Evolutionary conservation across 2,797 vertebrate genomes (phyloP).

Genomic region (Lepidocolaptes lacrymiger): DNA sequence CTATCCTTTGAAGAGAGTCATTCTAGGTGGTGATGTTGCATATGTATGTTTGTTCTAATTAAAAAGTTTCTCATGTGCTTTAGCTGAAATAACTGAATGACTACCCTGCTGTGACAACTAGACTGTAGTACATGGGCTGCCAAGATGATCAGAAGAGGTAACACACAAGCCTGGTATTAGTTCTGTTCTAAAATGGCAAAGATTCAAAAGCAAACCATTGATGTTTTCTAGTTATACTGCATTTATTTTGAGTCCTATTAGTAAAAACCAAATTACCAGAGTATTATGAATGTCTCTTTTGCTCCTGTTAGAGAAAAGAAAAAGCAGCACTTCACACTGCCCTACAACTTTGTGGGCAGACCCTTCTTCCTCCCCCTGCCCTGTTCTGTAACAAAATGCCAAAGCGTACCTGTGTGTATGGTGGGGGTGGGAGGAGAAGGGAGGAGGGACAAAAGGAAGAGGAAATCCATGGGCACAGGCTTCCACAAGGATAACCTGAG

Average conservation of each 20-base stretch:
- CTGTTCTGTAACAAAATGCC: background rate
- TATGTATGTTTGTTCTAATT: background rate
- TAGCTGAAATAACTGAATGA: background rate
- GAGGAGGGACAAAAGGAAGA: background rate
- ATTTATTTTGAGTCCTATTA: background rate
- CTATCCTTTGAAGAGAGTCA: background rate
- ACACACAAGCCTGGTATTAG: background rate
- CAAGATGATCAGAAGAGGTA: background rate
- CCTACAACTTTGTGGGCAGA: background rate
- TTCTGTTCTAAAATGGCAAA: background rate
- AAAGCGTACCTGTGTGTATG: accelerated
- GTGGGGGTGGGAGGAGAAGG: accelerated
- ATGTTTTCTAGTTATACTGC: background rate
- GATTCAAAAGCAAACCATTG: background rate
- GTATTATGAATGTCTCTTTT: background rate
- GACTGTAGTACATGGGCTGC: background rate
- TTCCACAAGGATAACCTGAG: background rate
- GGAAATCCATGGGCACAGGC: background rate
- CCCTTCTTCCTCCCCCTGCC: background rate
- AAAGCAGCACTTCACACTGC: background rate
- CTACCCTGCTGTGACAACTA: background rate
- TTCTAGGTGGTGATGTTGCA: background rate
- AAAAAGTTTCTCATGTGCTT: background rate
- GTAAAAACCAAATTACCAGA: background rate
- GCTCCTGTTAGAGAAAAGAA: background rate